Evolutionary conservation across 23 tunicate genomes (phyloP).

Genomic region (Styela clava): DNA sequence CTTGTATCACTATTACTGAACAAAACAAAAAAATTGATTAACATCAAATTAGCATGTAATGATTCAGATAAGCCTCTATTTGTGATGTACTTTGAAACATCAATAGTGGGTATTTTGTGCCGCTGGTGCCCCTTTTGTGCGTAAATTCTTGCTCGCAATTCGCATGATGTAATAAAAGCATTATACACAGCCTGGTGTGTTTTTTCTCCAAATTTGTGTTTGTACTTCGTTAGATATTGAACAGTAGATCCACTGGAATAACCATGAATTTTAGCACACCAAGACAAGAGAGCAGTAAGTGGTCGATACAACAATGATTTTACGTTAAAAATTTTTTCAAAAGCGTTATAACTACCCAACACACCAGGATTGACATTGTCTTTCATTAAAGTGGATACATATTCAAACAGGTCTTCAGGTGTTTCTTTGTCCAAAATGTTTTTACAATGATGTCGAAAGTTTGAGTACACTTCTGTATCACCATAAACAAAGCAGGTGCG

Average conservation of each 20-base stretch:
- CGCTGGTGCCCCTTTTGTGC: neutral
- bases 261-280: neutral
- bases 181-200: neutral
- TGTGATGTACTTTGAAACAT: neutral
- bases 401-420: neutral
- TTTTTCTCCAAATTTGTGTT: neutral
- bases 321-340: neutral
- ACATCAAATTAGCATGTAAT: neutral
- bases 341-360: neutral
- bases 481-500: constrained; percentile 39
- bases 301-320: constrained; percentile 1
- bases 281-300: neutral
- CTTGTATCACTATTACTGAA: too few species aligned
- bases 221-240: neutral
- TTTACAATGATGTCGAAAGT: neutral
- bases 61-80: neutral
- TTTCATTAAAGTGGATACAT: neutral
- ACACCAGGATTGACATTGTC: neutral
- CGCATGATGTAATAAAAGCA: neutral
- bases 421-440: neutral
- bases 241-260: neutral
- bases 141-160: neutral
- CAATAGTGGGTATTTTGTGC: neutral
- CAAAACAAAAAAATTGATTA: neutral
- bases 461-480: neutral